phyloP scores from a whole-genome alignment of 2,888 invertebrate genomes.

The Drosophila stalkeri region DNA sequence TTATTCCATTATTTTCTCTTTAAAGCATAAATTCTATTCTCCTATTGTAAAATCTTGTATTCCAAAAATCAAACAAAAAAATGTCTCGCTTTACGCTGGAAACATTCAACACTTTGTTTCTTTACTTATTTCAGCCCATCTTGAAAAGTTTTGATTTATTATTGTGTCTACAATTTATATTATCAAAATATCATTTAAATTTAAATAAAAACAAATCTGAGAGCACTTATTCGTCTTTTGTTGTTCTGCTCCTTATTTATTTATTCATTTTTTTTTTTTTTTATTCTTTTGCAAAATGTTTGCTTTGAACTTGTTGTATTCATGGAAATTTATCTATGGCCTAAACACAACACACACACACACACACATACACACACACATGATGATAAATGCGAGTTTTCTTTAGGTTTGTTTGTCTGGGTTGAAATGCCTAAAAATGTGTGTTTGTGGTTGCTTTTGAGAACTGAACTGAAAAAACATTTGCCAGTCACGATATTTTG shows the following conservation, averaged over 20 bases:
- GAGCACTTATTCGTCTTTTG: slow-evolving; percentile 10
- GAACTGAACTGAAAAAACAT: slow-evolving; percentile 58
- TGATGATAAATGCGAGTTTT: slow-evolving; percentile 58
- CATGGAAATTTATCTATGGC: slow-evolving; percentile 44
- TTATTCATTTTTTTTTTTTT: no score
- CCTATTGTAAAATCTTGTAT: not conserved
- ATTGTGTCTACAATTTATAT: slow-evolving; percentile 30
- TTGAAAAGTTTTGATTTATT: slow-evolving; percentile 33
- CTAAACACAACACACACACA: slow-evolving; percentile 24
- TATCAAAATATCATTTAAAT: slow-evolving; percentile 44
- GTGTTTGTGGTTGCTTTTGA: slow-evolving; percentile 50
- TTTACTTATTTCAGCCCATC: no score
- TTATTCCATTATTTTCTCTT: not conserved
- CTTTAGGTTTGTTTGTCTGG: slow-evolving; percentile 38
- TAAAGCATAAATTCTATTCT: not conserved
- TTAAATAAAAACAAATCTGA: slow-evolving; percentile 42
- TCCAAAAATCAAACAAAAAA: not conserved
- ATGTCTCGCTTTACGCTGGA: not conserved
- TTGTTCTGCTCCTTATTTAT: no score
- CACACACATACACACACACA: slow-evolving; percentile 8
- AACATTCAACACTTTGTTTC: not conserved
- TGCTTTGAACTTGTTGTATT: slow-evolving; percentile 40
- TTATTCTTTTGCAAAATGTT: slow-evolving; percentile 17
- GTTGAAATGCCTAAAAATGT: slow-evolving; percentile 51
- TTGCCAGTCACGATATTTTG: slow-evolving; percentile 30